Evolutionary conservation across 2,113 vertebrate genomes (phyloP), one percentile per base, ranked within the genome.

Genomic region (Sisor rabdophorus): DNA sequence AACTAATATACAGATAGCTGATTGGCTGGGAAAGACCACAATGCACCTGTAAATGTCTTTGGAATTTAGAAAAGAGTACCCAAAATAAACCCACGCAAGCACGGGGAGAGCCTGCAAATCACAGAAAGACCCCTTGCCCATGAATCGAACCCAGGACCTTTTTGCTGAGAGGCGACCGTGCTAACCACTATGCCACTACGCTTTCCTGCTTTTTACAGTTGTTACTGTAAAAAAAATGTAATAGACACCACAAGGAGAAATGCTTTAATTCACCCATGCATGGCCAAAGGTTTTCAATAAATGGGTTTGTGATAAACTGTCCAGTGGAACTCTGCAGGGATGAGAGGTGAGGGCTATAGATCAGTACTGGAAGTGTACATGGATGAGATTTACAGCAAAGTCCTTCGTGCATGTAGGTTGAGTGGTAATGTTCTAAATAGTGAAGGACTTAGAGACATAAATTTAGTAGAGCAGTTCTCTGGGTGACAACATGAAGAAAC

Each of bases 331-430:
- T 32, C 10, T 28, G 15, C 12, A 56, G 47, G 47, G 48, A 28
- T 19, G 56, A 54, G 69, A 59, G 69, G n/a, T 67, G 28, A 71
- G 61, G 69, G 61, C 63, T 22, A 22, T 81, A 81, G 68, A 83
- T 83, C 79, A 81, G 69, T 15, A 28, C 48, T 60, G 73, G 52
- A 71, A 68, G 56, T 79, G 56, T 63, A 79, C 52, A 68, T n/a
- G 5, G 22, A 12, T 50, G 12, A 75, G 79, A 80, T 83, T 78
- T 83, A 83, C 82, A 75, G 68, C 26, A 47, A 59, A 76, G 72
- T 76, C 64, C 73, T 81, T 83, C n/a, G 28, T 36, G 68, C 76
- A 79, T 78, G 82, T 77, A 69, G 82, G 20, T 60, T 26, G 61
- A 59, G 76, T 44, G 75, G 76, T 55, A 75, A 75, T 68, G 79